phyloP scores from a whole-genome alignment of 2,113 vertebrate species.

The Leptocoma aspasia region DNA sequence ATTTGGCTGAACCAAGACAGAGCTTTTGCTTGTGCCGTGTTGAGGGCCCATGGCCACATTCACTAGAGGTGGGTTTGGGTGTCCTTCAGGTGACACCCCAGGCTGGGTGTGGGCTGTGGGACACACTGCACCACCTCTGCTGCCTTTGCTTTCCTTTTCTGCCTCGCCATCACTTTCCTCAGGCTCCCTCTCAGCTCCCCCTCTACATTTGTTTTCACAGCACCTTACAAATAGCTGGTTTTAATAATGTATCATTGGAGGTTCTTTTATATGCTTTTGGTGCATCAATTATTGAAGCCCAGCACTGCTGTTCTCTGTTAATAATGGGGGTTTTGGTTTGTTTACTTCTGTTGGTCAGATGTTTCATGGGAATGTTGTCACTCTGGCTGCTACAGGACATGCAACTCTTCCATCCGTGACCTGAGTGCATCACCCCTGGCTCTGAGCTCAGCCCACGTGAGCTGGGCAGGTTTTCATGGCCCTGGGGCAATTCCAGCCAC shows the following conservation, averaged over 20 bases:
- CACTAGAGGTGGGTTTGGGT: not conserved
- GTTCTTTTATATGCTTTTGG: constrained; percentile 10
- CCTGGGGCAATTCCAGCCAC: too few species aligned
- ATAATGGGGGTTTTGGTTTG: not conserved
- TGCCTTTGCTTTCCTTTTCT: not conserved
- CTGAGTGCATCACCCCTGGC: not conserved
- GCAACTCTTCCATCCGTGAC: not conserved
- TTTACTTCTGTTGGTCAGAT: not conserved
- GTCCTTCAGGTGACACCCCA: not conserved
- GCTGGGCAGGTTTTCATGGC: not conserved
- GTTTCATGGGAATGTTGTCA: not conserved
- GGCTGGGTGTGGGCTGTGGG: not conserved
- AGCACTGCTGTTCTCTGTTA: not conserved
- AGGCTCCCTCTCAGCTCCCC: not conserved
- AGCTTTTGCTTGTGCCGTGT: not conserved
- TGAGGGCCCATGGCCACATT: not conserved
- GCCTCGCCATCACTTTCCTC: not conserved
- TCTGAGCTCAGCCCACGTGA: not conserved
- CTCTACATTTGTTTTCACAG: constrained; percentile 40
- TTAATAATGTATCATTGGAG: constrained; percentile 58
- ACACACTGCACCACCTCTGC: not conserved
- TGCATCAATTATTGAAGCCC: constrained; percentile 60
- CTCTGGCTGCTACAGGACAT: not conserved
- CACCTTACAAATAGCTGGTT: constrained; percentile 46
- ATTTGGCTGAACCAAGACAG: not conserved